A percentile compares a stretch with the other conserved stretches of the same genome.
Conservation (phyloP, 1,140 invertebrate species). For the Tetragnatha versicolor region DNA sequence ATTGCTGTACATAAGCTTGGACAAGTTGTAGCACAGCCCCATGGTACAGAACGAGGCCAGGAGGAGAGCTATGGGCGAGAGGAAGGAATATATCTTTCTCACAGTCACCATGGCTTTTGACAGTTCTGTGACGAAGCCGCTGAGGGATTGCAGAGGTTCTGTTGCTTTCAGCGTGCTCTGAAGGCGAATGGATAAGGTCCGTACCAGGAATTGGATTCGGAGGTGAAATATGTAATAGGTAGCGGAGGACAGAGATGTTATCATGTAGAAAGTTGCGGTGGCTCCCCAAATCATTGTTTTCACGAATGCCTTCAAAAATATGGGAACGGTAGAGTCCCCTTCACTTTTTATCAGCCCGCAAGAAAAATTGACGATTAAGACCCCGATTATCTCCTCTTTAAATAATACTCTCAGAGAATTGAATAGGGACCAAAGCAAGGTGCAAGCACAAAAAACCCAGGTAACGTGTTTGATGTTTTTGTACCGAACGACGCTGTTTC, state of each 20-base stretch:
- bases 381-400: neutral
- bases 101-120: neutral
- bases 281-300: neutral
- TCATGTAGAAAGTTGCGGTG: neutral
- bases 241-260: neutral
- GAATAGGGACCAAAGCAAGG: neutral
- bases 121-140: neutral
- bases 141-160: neutral
- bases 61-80: neutral
- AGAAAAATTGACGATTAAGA: neutral
- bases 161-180: neutral
- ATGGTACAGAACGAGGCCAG: neutral
- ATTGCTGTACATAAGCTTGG: neutral
- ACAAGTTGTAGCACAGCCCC: neutral
- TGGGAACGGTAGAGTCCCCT: no score
- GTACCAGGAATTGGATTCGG: neutral
- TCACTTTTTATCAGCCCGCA: neutral
- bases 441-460: neutral
- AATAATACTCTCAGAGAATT: neutral
- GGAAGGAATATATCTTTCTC: neutral
- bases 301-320: neutral
- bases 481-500: no score
- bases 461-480: neutral
- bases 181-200: neutral
- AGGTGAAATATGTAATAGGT: neutral